Evolutionary conservation across 2,113 vertebrate species (phyloP).

Genomic region (Prietella phreatophila): DNA sequence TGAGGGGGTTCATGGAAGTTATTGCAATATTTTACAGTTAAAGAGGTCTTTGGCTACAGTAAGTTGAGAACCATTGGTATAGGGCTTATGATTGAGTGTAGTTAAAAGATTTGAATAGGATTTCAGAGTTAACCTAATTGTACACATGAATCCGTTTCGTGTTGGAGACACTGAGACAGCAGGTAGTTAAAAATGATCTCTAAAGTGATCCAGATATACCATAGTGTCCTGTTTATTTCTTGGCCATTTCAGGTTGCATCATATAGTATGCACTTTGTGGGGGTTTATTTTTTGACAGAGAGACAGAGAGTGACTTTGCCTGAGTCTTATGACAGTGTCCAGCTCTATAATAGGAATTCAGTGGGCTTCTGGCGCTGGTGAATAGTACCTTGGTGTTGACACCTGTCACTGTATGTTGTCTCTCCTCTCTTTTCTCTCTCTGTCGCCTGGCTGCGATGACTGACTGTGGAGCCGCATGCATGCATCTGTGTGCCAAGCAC

Average conservation of each 20-base stretch:
- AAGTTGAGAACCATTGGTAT: neutral
- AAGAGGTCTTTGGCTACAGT: neutral
- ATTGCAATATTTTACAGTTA: neutral
- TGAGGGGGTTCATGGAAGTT: neutral
- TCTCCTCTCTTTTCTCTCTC: constrained; percentile 20
- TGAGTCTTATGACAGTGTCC: constrained; percentile 10
- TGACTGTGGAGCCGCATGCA: constrained; percentile 58
- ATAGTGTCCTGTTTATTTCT: neutral
- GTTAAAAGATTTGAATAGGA: neutral
- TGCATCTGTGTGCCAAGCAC: constrained; percentile 66
- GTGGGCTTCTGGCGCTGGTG: constrained; percentile 9
- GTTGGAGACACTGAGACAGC: neutral
- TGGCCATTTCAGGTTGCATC: neutral
- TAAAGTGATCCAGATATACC: neutral
- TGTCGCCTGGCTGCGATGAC: constrained; percentile 45
- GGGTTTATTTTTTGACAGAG: constrained; percentile 32
- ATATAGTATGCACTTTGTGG: neutral
- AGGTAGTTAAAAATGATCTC: neutral
- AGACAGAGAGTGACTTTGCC: constrained; percentile 49
- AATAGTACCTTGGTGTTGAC: constrained; percentile 49
- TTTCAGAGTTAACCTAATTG: neutral
- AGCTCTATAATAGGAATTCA: constrained; percentile 14
- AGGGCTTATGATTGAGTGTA: neutral
- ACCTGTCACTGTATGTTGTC: constrained; percentile 58
- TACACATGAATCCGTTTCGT: neutral